Percentiles rank a stretch among this genome's conserved stretches.
These are phyloP conservation scores for Eristalis tenax DNA, from an alignment of 2,888 invertebrate species.

Conservation along the genomic window DNA sequence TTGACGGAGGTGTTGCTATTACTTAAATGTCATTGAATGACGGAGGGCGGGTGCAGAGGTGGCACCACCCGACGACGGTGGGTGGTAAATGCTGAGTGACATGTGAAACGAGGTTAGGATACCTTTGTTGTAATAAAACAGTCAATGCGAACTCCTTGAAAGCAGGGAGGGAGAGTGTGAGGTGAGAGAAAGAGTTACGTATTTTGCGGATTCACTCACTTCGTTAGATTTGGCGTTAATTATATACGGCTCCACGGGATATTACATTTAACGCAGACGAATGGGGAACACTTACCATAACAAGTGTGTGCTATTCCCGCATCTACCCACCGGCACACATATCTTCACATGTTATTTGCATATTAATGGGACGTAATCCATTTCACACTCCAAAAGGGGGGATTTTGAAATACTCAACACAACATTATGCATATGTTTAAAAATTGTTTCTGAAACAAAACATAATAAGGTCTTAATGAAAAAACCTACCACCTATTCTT, in stretches of 20 bases:
- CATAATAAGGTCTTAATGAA: too few species aligned
- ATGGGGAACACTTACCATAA: background rate
- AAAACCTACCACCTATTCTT: too few species aligned
- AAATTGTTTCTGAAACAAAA: too few species aligned
- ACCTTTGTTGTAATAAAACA: slow-evolving; percentile 1
- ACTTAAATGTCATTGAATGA: slow-evolving; percentile 5
- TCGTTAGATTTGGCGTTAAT: background rate
- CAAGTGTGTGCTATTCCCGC: background rate
- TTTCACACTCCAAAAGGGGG: background rate
- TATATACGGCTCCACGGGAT: background rate
- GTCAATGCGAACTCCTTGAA: background rate
- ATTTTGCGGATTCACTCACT: background rate
- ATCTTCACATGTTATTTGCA: background rate
- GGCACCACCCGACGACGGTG: too few species aligned
- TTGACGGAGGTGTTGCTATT: slow-evolving; percentile 14
- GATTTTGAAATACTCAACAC: background rate
- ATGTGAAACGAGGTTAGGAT: slow-evolving; percentile 18
- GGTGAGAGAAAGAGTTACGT: background rate
- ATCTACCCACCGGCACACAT: background rate
- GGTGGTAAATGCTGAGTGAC: background rate
- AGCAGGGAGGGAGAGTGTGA: background rate
- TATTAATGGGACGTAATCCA: background rate
- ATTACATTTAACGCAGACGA: background rate
- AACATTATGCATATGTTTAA: background rate
- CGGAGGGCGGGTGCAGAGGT: background rate